Percentiles rank a stretch among this genome's conserved stretches.
Evolutionary conservation across 2,113 vertebrate genomes (phyloP).

Genomic region (Tretioscincus oriximinensis): DNA sequence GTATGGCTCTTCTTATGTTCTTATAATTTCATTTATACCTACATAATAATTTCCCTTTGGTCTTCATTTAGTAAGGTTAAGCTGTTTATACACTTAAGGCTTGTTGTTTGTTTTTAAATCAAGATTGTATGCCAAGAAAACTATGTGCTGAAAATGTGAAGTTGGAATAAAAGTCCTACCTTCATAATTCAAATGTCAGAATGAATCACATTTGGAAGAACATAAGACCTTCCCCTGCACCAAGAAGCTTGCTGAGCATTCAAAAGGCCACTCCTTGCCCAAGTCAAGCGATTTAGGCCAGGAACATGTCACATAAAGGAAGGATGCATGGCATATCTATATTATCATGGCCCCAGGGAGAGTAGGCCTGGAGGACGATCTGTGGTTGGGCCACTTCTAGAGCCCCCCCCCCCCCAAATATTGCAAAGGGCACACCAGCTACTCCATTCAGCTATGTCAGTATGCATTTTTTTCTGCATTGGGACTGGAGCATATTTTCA

Average conservation of each 20-base stretch:
- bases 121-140: slow-evolving; percentile 1
- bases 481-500: too few relatives aligned
- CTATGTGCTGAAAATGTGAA: background rate
- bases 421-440: too few relatives aligned
- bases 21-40: slow-evolving; percentile 26
- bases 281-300: too few relatives aligned
- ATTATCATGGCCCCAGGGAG: background rate
- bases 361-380: too few relatives aligned
- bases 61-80: slow-evolving; percentile 17
- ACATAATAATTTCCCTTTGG: slow-evolving; percentile 7
- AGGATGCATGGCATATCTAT: background rate
- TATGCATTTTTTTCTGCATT: too few relatives aligned
- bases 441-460: too few relatives aligned
- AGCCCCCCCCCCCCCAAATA: too few relatives aligned
- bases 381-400: too few relatives aligned
- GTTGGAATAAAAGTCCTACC: background rate
- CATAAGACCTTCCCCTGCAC: background rate
- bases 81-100: background rate
- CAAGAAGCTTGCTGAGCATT: too few relatives aligned
- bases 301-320: too few relatives aligned
- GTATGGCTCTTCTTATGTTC: too few relatives aligned
- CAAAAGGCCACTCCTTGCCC: too few relatives aligned
- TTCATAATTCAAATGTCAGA: background rate
- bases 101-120: background rate
- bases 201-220: background rate